Base-by-base conservation (phyloP, 1,140 invertebrate species). In the Ptiloglossa arizonensis region DNA sequence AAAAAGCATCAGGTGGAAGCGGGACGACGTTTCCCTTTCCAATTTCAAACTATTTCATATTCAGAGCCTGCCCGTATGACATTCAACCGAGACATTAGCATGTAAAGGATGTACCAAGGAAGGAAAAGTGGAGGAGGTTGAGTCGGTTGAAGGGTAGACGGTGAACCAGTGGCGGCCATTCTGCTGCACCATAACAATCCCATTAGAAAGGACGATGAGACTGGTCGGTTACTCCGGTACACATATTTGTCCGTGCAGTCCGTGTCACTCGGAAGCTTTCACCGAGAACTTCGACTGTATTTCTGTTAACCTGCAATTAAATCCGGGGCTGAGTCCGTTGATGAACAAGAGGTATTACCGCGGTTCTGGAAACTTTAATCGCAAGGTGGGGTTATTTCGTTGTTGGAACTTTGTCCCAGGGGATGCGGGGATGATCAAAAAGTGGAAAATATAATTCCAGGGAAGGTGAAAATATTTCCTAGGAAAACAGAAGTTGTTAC, bases 1-100 rank as follows among this genome's bases (percentile, higher is more conserved):
- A 72, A 62, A 48, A 60, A 81, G 73, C 76, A 70, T 67, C 60
- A 56, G 81, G 69, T 73, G 69, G 71, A 57, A 78, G 50, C 52
- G 71, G 48, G 56, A 74, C 70, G 54, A 72, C 57, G 62, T 85
- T 81, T 86, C 70, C 83, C 75, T 80, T 86, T 80, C 72, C 83
- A 82, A 82, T 86, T 80, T 74, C 80, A 71, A 86, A 80, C 80
- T 86, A 80, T 84, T 86, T 86, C 84, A 82, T 85, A 86, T 86
- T 86, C 83, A 86, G 72, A 66, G 48, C 46, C 54, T 79, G 84
- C 83, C 67, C 68, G 73, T 86, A 86, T 80, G 83, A 85, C 77
- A 80, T 85, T 85, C 76, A 84, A 50, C 69, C 32, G 54, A 56
- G 46, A 56, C 80, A 86, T 86, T 86, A 86, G 83, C 83, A 86